A percentile compares a stretch with the other conserved stretches of the same genome.
Conservation (phyloP, 1,140 invertebrate species). For the Lucilia sericata region DNA sequence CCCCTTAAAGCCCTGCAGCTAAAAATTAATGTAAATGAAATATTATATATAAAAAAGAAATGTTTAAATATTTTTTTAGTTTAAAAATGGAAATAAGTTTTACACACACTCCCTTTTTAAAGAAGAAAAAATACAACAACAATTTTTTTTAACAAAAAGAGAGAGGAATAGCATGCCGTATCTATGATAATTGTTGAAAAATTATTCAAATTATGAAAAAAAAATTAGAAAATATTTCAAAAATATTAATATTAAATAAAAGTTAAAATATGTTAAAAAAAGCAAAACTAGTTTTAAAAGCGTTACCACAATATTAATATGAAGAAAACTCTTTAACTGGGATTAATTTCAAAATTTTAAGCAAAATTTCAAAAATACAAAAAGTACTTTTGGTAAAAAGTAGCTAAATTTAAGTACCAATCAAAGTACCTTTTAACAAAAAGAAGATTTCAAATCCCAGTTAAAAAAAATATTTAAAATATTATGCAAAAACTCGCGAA, state of each 20-base stretch:
- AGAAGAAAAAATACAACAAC: constrained; percentile 13
- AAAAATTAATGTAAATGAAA: constrained; percentile 13
- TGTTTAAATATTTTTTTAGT: neutral
- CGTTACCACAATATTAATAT: no score
- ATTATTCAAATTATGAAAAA: neutral
- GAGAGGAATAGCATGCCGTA: constrained; percentile 41
- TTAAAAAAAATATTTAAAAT: neutral
- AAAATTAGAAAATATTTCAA: no score
- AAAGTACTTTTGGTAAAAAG: no score
- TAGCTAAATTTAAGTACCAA: no score
- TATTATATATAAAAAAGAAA: neutral
- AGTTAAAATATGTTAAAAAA: no score
- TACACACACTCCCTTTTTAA: constrained; percentile 30
- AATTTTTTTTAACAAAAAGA: neutral
- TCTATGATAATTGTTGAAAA: constrained; percentile 42
- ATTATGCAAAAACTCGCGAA: neutral
- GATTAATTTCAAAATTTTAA: no score
- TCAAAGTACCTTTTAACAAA: no score
- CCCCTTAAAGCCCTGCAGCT: constrained; percentile 49
- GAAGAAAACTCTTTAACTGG: no score
- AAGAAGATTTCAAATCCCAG: no score
- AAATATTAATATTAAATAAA: no score
- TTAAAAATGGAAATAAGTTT: constrained; percentile 8
- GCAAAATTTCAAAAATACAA: no score
- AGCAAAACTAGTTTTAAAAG: no score